Evolutionary conservation across 1,140 invertebrate genomes (phyloP).

Genomic region (Penaeus indicus): DNA sequence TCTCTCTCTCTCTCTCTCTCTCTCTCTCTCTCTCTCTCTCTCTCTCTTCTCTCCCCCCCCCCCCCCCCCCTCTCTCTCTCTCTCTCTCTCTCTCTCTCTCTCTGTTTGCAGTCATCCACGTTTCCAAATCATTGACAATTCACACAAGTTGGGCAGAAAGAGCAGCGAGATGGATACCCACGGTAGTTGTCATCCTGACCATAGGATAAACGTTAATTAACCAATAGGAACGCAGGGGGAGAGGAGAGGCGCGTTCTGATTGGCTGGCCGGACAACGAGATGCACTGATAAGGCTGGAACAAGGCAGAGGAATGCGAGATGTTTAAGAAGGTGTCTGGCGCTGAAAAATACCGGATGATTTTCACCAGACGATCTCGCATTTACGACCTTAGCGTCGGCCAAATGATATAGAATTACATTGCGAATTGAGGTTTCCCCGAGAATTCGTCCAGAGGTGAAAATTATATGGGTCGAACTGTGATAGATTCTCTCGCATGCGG

Average conservation of each 20-base stretch:
- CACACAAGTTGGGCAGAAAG: constrained; percentile 20
- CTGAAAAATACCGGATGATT: background rate
- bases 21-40: background rate
- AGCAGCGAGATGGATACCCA: constrained; percentile 7
- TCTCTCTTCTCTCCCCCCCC: background rate
- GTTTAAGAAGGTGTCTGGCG: constrained; percentile 10
- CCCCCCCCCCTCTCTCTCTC: background rate
- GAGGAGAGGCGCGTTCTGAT: constrained; percentile 38
- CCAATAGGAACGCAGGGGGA: constrained; percentile 44
- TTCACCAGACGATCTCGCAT: background rate
- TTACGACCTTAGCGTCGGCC: background rate
- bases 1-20: background rate
- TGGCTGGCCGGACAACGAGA: constrained; percentile 29
- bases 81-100: background rate
- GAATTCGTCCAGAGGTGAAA: background rate
- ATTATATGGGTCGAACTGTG: background rate
- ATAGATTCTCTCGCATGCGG: background rate
- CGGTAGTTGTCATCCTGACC: constrained; percentile 39
- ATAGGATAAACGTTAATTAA: constrained; percentile 59
- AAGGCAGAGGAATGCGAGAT: constrained; percentile 49
- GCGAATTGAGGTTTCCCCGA: no score
- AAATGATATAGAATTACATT: background rate
- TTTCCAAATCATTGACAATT: constrained; percentile 13
- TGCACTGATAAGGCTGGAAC: constrained; percentile 55
- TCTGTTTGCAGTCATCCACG: background rate